These are phyloP conservation scores for Atherinomorus stipes DNA, from an alignment of 2,113 vertebrate genomes.

Conservation along the genomic window DNA sequence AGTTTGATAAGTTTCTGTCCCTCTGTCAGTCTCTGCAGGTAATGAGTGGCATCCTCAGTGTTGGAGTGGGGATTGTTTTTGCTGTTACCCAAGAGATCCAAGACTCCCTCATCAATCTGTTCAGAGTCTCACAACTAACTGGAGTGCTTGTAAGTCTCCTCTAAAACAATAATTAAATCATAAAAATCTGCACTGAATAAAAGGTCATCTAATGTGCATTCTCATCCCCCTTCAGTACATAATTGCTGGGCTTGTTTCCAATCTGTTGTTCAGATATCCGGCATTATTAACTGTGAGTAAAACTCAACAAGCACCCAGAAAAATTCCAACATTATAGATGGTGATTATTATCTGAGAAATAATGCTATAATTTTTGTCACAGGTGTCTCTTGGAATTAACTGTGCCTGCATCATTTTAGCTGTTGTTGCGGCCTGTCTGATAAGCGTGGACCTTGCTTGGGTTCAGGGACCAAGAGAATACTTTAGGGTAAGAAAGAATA, in stretches of 20 bases:
- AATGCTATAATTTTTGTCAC: background rate
- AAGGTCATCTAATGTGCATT: background rate
- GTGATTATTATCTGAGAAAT: background rate
- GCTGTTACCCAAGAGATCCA: slow-evolving; percentile 27
- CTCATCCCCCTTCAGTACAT: slow-evolving; percentile 69
- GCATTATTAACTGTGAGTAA: slow-evolving; percentile 72
- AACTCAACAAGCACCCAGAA: background rate
- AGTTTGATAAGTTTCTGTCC: background rate
- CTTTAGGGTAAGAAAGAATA: slow-evolving; percentile 53
- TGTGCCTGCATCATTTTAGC: slow-evolving; percentile 51
- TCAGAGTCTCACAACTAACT: slow-evolving; percentile 77
- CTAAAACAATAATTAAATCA: background rate
- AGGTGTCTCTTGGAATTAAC: slow-evolving; percentile 72
- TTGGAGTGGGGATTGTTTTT: slow-evolving; percentile 75
- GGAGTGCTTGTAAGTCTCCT: slow-evolving; percentile 71
- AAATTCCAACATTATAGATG: background rate
- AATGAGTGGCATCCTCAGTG: slow-evolving; percentile 70
- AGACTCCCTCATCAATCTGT: slow-evolving; percentile 27
- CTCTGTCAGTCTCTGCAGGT: slow-evolving; percentile 74
- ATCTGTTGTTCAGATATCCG: slow-evolving; percentile 72
- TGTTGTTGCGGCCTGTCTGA: slow-evolving; percentile 50
- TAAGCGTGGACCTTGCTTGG: slow-evolving; percentile 64
- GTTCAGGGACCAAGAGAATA: accelerated
- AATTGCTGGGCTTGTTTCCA: slow-evolving; percentile 69
- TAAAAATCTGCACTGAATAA: background rate